Percentiles rank a stretch among this genome's conserved stretches.
Evolutionary conservation across 2,888 invertebrate species (phyloP).

Genomic region (Oligia fasciuncula): DNA sequence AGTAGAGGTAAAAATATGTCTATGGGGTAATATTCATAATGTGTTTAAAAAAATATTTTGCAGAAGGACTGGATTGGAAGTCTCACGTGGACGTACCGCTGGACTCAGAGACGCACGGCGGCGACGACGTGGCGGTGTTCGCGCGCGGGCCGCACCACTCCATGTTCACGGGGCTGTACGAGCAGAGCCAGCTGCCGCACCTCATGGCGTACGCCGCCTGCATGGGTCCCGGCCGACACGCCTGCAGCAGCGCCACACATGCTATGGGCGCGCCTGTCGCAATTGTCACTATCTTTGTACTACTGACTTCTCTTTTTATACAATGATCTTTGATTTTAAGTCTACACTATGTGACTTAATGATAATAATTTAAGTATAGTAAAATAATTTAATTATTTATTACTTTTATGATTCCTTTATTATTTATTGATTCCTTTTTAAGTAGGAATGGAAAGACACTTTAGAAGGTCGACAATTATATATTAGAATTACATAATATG

Average conservation of each 20-base stretch:
- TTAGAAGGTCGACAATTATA: too few relatives aligned
- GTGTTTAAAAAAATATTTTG: too few relatives aligned
- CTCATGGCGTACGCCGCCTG: slow-evolving; percentile 93
- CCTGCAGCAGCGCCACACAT: slow-evolving; percentile 69
- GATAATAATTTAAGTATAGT: neutral
- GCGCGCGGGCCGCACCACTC: slow-evolving; percentile 93
- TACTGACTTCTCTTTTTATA: slow-evolving; percentile 25
- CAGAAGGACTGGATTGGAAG: slow-evolving; percentile 86
- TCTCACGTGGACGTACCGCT: slow-evolving; percentile 92
- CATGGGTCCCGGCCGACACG: slow-evolving; percentile 89
- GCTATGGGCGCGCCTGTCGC: neutral
- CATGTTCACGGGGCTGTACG: slow-evolving; percentile 93
- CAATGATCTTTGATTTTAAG: slow-evolving; percentile 10
- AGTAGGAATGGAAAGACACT: too few relatives aligned
- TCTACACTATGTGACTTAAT: neutral
- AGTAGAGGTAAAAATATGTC: neutral
- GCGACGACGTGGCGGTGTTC: slow-evolving; percentile 94
- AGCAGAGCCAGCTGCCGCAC: slow-evolving; percentile 94
- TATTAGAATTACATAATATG: too few relatives aligned
- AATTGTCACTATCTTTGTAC: slow-evolving; percentile 14
- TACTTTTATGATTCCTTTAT: too few relatives aligned
- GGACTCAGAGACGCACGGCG: slow-evolving; percentile 92
- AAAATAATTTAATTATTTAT: too few relatives aligned
- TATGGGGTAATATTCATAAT: too few relatives aligned
- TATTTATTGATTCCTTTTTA: too few relatives aligned